Conservation (phyloP, 1,140 invertebrate species). For the Lucilia cuprina region DNA sequence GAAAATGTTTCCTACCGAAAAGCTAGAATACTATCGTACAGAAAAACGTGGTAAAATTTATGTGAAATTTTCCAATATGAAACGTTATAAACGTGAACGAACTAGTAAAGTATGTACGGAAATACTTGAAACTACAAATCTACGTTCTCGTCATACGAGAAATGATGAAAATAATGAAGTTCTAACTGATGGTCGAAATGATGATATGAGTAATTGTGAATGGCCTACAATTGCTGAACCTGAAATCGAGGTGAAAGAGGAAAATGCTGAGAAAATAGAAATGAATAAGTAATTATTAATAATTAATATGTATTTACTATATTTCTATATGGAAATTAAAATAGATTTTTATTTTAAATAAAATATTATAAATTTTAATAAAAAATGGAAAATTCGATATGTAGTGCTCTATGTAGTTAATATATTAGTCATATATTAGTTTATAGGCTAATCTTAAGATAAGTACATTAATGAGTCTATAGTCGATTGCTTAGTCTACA, state of each 20-base stretch:
- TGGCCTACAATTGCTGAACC: not conserved
- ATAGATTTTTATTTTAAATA: too few relatives aligned
- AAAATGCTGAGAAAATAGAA: not conserved
- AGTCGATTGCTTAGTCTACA: too few relatives aligned
- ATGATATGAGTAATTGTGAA: not conserved
- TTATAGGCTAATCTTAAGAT: too few relatives aligned
- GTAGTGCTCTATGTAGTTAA: too few relatives aligned
- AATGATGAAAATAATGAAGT: not conserved
- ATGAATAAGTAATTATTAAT: too few relatives aligned
- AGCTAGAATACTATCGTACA: constrained; percentile 53
- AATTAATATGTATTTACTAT: too few relatives aligned
- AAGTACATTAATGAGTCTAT: too few relatives aligned
- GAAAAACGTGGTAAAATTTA: constrained; percentile 58
- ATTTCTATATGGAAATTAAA: too few relatives aligned
- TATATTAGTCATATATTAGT: too few relatives aligned
- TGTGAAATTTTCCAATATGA: constrained; percentile 56
- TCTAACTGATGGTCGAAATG: not conserved
- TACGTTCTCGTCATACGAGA: not conserved
- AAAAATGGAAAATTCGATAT: too few relatives aligned
- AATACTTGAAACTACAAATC: not conserved
- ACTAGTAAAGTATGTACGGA: not conserved
- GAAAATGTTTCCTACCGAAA: constrained; percentile 50
- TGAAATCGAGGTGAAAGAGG: not conserved
- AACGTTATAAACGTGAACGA: constrained; percentile 41
- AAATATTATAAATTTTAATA: too few relatives aligned